Percentiles rank a stretch among this genome's conserved stretches.
These are phyloP conservation scores for Helicolenus hilgendorfi DNA, from an alignment of 2,797 vertebrate genomes.

Conservation along the genomic window DNA sequence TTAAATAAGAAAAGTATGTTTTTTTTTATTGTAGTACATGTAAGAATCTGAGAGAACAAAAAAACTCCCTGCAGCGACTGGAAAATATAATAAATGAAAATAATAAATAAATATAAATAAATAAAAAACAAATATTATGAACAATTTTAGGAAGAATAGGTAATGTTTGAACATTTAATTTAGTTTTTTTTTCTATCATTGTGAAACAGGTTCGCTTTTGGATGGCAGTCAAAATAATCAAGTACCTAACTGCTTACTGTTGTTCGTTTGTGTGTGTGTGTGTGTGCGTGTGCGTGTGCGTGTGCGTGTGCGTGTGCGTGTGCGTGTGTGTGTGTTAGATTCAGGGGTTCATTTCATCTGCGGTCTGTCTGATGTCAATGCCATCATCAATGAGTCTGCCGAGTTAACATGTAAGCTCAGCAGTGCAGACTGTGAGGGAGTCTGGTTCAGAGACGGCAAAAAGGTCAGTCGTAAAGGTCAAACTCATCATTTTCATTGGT, in stretches of 20 bases:
- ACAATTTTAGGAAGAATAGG: neutral
- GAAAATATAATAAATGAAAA: neutral
- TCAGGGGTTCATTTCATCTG: conserved; percentile 87
- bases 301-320: neutral
- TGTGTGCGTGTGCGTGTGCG: neutral
- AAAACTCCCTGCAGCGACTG: neutral
- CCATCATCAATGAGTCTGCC: conserved; percentile 83
- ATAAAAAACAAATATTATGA: too few relatives aligned
- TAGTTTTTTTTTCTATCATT: neutral
- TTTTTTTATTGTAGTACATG: neutral
- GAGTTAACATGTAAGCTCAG: conserved; percentile 91
- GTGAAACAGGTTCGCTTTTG: neutral
- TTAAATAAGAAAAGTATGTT: neutral
- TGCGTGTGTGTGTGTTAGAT: conserved; percentile 72
- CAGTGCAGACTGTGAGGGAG: conserved; percentile 87
- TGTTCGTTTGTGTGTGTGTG: too few relatives aligned
- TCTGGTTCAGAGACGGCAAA: conserved; percentile 93
- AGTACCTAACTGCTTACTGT: neutral
- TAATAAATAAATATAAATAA: neutral
- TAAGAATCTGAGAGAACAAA: neutral
- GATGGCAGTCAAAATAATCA: neutral
- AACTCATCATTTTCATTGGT: neutral
- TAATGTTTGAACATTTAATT: neutral
- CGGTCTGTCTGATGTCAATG: conserved; percentile 87
- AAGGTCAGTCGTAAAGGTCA: conserved; percentile 85